Percentiles rank a stretch among this genome's conserved stretches.
These are phyloP conservation scores for Heteropelma amictum DNA, from an alignment of 2,888 invertebrate genomes.

Conservation along the genomic window DNA sequence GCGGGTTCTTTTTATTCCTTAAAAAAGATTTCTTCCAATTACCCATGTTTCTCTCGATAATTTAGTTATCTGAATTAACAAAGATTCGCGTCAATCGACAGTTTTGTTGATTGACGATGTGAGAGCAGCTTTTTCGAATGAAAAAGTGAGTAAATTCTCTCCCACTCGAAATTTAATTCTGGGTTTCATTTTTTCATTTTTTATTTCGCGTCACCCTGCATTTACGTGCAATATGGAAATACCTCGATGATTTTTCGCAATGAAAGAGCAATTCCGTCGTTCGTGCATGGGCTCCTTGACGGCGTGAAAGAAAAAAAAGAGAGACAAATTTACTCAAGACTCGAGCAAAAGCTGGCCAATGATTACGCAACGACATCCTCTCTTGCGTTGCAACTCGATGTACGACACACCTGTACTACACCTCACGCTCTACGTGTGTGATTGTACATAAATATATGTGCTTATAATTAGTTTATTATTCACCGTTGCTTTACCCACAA, in stretches of 20 bases:
- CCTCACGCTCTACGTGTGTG: conserved; percentile 12
- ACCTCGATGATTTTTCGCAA: not conserved
- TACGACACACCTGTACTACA: conserved; percentile 26
- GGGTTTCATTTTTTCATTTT: too few relatives aligned
- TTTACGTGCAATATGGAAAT: not conserved
- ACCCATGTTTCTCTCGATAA: too few relatives aligned
- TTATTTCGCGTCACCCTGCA: too few relatives aligned
- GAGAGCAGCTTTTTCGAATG: too few relatives aligned
- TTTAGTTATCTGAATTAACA: too few relatives aligned
- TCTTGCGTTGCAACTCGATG: conserved; percentile 58
- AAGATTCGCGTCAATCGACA: too few relatives aligned
- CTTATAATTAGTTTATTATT: not conserved
- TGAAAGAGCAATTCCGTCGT: not conserved
- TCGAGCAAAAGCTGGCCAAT: conserved; percentile 30
- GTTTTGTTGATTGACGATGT: too few relatives aligned
- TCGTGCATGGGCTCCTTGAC: conserved; percentile 1
- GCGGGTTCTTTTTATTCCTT: conserved; percentile 8
- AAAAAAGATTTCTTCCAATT: not conserved
- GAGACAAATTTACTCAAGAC: conserved; percentile 18
- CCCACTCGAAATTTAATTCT: too few relatives aligned
- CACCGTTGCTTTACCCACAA: conserved; percentile 10
- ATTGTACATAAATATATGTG: conserved; percentile 33
- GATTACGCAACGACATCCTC: conserved; percentile 67
- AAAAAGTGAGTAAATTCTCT: too few relatives aligned
- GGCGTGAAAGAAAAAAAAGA: not conserved